Percentiles rank a stretch among this genome's conserved stretches.
Conservation (phyloP, 2,113 vertebrate species). For the Eurystomus gularis region DNA sequence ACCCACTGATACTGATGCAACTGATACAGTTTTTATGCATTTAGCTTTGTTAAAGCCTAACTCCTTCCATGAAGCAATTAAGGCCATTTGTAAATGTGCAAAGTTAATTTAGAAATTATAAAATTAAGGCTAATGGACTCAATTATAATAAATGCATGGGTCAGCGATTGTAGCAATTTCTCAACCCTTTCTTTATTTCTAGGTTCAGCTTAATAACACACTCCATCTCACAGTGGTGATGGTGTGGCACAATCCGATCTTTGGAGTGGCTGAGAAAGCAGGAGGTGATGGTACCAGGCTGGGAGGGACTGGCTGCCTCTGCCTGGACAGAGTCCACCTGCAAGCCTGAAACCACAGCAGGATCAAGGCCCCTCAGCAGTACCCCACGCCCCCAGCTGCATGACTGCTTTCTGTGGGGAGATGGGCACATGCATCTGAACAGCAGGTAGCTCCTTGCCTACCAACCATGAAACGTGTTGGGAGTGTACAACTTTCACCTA, state of each 20-base stretch:
- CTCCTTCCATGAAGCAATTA: constrained; percentile 49
- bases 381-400: background rate
- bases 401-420: background rate
- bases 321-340: background rate
- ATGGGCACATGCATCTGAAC: accelerated
- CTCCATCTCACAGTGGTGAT: background rate
- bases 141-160: constrained; percentile 65
- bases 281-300: background rate
- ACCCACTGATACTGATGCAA: constrained; percentile 15
- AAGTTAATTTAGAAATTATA: constrained; percentile 71
- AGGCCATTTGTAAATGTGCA: constrained; percentile 58
- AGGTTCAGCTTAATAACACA: constrained; percentile 37
- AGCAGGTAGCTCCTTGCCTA: background rate
- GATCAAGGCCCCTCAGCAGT: background rate
- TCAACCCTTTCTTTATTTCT: constrained; percentile 40
- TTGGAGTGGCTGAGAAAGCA: background rate
- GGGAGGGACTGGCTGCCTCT: background rate
- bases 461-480: accelerated
- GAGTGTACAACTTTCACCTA: background rate
- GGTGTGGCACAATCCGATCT: background rate
- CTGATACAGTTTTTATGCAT: constrained; percentile 25
- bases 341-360: background rate
- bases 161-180: constrained; percentile 47
- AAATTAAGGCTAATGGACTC: constrained; percentile 72
- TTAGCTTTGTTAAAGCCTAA: constrained; percentile 36